Conservation (phyloP, 2,797 vertebrate genomes). For the Natrix natrix region DNA sequence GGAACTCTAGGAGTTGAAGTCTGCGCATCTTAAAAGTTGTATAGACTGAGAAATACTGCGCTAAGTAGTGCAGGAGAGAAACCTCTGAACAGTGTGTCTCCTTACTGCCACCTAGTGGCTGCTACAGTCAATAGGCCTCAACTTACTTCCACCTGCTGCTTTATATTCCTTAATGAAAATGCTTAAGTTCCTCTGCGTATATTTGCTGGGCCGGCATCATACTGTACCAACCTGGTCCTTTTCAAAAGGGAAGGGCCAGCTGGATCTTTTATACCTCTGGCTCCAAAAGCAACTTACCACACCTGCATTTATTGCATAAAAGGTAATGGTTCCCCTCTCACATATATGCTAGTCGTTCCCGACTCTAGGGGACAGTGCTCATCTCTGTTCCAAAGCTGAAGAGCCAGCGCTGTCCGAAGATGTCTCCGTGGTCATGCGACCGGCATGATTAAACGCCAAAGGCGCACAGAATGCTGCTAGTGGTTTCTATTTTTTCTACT, state of each 20-base stretch:
- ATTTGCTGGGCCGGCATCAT: neutral
- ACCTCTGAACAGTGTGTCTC: neutral
- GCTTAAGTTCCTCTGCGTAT: neutral
- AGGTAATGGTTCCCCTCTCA: too few relatives aligned
- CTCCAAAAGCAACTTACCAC: neutral
- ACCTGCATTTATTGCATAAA: neutral
- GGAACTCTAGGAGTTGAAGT: neutral
- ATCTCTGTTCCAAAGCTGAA: too few relatives aligned
- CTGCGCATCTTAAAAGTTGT: neutral
- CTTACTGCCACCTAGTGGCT: neutral
- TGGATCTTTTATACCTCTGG: neutral
- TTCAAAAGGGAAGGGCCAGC: neutral
- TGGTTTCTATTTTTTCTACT: too few relatives aligned
- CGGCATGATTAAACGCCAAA: too few relatives aligned
- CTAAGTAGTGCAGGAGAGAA: neutral
- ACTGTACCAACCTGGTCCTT: neutral
- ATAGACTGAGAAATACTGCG: neutral
- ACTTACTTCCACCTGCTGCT: neutral
- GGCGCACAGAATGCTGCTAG: too few relatives aligned
- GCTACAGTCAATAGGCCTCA: neutral
- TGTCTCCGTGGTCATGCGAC: too few relatives aligned
- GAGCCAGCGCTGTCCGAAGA: too few relatives aligned
- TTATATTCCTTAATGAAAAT: neutral
- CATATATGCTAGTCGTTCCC: too few relatives aligned
- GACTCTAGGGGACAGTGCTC: too few relatives aligned